Evolutionary conservation across 2,888 invertebrate species (phyloP).

Genomic region (Spilosoma lubricipeda): DNA sequence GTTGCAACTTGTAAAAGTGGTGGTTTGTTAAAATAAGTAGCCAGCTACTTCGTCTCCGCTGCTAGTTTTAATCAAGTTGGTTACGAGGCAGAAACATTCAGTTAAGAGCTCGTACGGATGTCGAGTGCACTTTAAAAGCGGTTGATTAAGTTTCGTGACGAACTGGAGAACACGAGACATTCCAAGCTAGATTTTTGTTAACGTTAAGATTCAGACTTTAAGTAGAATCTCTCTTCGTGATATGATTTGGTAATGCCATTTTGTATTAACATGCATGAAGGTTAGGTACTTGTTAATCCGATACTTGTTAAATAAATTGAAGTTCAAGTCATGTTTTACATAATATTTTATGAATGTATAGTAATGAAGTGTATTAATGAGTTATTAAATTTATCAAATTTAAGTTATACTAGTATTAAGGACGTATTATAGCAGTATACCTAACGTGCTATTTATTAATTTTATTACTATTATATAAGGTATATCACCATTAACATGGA

Average conservation of each 20-base stretch:
- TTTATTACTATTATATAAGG: neutral
- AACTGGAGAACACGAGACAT: slow-evolving; percentile 35
- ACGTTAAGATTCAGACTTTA: slow-evolving; percentile 34
- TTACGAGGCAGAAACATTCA: slow-evolving; percentile 60
- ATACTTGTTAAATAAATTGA: neutral
- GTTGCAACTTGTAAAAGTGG: slow-evolving; percentile 60
- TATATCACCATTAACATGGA: neutral
- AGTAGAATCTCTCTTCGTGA: neutral
- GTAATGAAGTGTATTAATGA: neutral
- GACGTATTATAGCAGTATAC: neutral
- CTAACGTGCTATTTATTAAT: neutral
- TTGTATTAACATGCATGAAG: neutral
- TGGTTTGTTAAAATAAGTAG: slow-evolving; percentile 72
- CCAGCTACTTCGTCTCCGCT: slow-evolving; percentile 60
- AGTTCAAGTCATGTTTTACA: neutral
- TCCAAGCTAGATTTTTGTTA: slow-evolving; percentile 42
- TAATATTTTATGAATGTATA: neutral
- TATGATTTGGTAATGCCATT: neutral
- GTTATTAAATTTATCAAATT: neutral
- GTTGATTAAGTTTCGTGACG: slow-evolving; percentile 67
- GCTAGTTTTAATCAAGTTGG: slow-evolving; percentile 76
- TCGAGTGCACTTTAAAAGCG: slow-evolving; percentile 68
- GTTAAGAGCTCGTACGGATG: slow-evolving; percentile 63
- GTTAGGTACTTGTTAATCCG: too few species aligned
- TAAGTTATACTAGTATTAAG: neutral